These are phyloP conservation scores for Ophion ellenae DNA, from an alignment of 2,888 invertebrate species.

Conservation along the genomic window DNA sequence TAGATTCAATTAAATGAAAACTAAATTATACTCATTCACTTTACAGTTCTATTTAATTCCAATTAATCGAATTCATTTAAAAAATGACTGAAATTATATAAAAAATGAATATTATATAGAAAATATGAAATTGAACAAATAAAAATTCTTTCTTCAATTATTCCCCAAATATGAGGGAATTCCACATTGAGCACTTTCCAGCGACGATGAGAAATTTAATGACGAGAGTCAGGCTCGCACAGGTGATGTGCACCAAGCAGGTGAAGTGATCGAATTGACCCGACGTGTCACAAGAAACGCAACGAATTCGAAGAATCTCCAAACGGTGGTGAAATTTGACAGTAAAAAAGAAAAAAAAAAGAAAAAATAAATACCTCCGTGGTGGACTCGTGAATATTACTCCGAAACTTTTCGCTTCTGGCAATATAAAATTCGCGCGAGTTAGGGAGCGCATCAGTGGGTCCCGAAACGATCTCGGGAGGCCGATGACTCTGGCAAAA, in stretches of 20 bases:
- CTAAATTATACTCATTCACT: too few relatives aligned
- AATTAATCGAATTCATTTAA: too few relatives aligned
- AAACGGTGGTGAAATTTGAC: not conserved
- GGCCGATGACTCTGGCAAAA: constrained; percentile 59
- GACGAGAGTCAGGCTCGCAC: not conserved
- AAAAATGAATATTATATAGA: too few relatives aligned
- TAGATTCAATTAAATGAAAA: too few relatives aligned
- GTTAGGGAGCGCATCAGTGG: constrained; percentile 14
- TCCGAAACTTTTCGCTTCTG: constrained; percentile 43
- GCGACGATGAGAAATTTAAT: not conserved
- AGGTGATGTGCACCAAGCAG: not conserved
- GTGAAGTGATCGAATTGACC: not conserved
- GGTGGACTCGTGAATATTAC: constrained; percentile 33
- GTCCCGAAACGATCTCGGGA: constrained; percentile 41
- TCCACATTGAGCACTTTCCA: too few relatives aligned
- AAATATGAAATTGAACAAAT: too few relatives aligned
- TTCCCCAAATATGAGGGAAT: too few relatives aligned
- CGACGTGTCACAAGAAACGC: constrained; percentile 3
- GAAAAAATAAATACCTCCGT: constrained; percentile 12
- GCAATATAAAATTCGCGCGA: constrained; percentile 50
- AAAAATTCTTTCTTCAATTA: too few relatives aligned
- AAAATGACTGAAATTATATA: too few relatives aligned
- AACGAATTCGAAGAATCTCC: constrained; percentile 12
- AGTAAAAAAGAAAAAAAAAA: not conserved
- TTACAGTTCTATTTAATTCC: too few relatives aligned